Evolutionary conservation across 1,140 invertebrate genomes (phyloP).

Genomic region (Megathymus violae): DNA sequence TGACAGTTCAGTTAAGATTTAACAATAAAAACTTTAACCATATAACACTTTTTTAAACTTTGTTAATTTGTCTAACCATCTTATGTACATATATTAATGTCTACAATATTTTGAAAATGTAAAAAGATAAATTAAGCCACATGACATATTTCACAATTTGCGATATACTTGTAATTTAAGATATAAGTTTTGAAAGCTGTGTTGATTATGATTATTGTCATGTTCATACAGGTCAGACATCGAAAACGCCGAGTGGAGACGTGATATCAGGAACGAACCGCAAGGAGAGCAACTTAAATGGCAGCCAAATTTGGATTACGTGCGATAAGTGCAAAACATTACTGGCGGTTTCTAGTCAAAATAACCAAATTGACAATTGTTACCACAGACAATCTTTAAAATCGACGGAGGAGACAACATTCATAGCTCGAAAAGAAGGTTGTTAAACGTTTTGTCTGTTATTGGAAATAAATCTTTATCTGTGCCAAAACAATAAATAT

Average conservation of each 20-base stretch:
- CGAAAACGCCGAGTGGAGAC: not conserved
- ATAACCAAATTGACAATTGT: conserved; percentile 6
- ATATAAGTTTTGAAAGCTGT: too few relatives aligned
- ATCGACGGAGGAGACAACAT: conserved; percentile 1
- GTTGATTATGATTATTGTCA: too few relatives aligned
- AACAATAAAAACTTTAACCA: too few relatives aligned
- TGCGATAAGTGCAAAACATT: conserved; percentile 19
- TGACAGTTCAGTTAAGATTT: too few relatives aligned
- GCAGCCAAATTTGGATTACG: conserved; percentile 18
- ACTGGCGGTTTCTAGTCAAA: not conserved
- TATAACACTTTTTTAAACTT: too few relatives aligned
- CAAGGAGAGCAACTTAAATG: conserved; percentile 6
- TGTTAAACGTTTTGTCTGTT: conserved; percentile 5
- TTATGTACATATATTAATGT: too few relatives aligned
- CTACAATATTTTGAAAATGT: too few relatives aligned
- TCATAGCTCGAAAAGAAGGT: conserved; percentile 4
- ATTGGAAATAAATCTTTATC: not conserved
- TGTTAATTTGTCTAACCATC: too few relatives aligned
- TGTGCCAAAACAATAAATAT: not conserved
- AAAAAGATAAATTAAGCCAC: too few relatives aligned
- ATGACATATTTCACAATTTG: too few relatives aligned
- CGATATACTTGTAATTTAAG: too few relatives aligned
- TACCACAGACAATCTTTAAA: conserved; percentile 10
- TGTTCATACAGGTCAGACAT: conserved; percentile 7
- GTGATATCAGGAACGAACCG: not conserved